Evolutionary conservation across 2,888 invertebrate genomes (phyloP).

Genomic region (Gortyna flavago): DNA sequence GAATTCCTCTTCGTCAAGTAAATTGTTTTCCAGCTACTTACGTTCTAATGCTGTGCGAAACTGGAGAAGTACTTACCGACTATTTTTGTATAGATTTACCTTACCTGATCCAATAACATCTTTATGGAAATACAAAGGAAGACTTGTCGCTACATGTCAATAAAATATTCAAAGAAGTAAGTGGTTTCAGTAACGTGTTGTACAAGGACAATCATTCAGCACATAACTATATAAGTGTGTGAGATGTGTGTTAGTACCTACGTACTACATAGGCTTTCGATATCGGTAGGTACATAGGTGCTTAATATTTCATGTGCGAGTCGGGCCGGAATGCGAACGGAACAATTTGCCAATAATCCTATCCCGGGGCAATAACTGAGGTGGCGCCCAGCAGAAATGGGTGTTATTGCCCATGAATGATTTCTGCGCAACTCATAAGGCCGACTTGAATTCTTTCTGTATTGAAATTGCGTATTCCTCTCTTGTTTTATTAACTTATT

Average conservation of each 20-base stretch:
- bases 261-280: constrained; percentile 62
- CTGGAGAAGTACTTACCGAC: neutral
- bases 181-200: constrained; percentile 43
- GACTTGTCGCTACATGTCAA: constrained; percentile 32
- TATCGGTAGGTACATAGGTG: constrained; percentile 77
- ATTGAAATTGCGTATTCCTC: constrained; percentile 73
- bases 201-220: constrained; percentile 58
- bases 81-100: constrained; percentile 26
- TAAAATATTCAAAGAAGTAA: constrained; percentile 48
- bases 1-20: constrained; percentile 32
- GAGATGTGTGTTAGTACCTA: constrained; percentile 48
- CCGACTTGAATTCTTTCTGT: constrained; percentile 77
- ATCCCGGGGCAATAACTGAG: constrained; percentile 86
- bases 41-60: constrained; percentile 11
- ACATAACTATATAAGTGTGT: constrained; percentile 55
- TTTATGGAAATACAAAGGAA: constrained; percentile 41
- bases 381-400: constrained; percentile 85
- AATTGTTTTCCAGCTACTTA: constrained; percentile 40
- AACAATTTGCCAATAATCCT: constrained; percentile 90
- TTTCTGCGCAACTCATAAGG: constrained; percentile 81
- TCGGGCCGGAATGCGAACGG: constrained; percentile 85
- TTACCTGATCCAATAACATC: constrained; percentile 40
- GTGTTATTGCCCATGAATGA: constrained; percentile 87
- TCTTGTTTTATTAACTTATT: constrained; percentile 68
- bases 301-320: constrained; percentile 87